Percentiles rank a stretch among this genome's conserved stretches.
phyloP scores from a whole-genome alignment of 2,113 vertebrate genomes.

The Chitala chitala region DNA sequence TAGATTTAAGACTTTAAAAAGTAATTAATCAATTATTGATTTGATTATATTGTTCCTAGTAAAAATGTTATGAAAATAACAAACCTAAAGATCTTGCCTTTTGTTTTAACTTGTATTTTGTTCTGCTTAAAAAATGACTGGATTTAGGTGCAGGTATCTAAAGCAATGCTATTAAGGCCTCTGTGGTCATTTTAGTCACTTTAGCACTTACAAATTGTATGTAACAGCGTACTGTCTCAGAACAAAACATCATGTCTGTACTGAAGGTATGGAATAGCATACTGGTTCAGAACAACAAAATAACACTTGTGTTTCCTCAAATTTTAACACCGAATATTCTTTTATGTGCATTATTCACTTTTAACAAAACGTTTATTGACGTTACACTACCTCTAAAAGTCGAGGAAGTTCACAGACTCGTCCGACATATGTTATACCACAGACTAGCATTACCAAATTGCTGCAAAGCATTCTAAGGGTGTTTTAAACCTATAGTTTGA shows the following conservation, averaged over 20 bases:
- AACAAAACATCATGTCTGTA: neutral
- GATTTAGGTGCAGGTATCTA: no score
- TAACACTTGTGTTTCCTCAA: neutral
- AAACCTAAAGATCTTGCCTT: neutral
- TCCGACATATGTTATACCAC: conserved; percentile 13
- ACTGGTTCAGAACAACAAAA: neutral
- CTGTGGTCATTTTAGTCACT: no score
- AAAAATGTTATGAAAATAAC: no score
- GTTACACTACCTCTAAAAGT: neutral
- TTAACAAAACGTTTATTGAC: conserved; percentile 7
- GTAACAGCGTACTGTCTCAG: no score
- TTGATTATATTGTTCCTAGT: no score
- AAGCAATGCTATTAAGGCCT: no score
- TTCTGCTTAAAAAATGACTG: no score
- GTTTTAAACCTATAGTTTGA: conserved; percentile 28
- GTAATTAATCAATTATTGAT: no score
- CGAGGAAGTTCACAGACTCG: conserved; percentile 39
- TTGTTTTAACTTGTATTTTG: no score
- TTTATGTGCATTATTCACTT: conserved; percentile 14
- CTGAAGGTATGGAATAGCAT: neutral
- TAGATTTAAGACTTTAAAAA: no score
- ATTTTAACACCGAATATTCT: no score
- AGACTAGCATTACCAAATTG: conserved; percentile 22
- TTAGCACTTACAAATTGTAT: no score
- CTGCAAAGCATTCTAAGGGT: conserved; percentile 12